These are phyloP conservation scores for Margaritifera margaritifera DNA, from an alignment of 2,888 invertebrate genomes.

Conservation along the genomic window DNA sequence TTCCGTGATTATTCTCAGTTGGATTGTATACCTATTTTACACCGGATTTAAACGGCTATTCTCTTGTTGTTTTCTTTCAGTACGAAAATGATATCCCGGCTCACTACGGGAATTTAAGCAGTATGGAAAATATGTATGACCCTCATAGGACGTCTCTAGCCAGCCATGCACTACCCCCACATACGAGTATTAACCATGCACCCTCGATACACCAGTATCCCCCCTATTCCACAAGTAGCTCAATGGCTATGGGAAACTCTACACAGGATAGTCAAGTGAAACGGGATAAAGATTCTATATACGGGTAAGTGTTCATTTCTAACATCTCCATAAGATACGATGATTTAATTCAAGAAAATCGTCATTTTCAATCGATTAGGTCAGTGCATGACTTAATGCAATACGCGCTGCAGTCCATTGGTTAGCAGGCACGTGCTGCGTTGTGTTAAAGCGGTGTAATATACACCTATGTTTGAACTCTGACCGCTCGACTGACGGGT, in stretches of 20 bases:
- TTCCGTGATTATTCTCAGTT: not conserved
- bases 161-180: slow-evolving; percentile 49
- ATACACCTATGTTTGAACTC: too few relatives aligned
- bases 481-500: too few relatives aligned
- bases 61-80: slow-evolving; percentile 49
- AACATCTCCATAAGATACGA: too few relatives aligned
- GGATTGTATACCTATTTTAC: slow-evolving; percentile 1
- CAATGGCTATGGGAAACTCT: slow-evolving; percentile 50
- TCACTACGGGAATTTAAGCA: slow-evolving; percentile 58
- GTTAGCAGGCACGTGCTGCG: too few relatives aligned
- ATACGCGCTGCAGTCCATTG: too few relatives aligned
- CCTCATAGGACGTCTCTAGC: slow-evolving; percentile 55
- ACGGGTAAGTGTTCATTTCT: slow-evolving; percentile 84
- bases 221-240: slow-evolving; percentile 55
- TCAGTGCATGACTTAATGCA: too few relatives aligned
- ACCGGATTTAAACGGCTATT: slow-evolving; percentile 5
- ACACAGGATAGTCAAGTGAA: slow-evolving; percentile 76
- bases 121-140: slow-evolving; percentile 59
- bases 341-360: not conserved
- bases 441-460: too few relatives aligned
- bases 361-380: too few relatives aligned
- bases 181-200: slow-evolving; percentile 54
- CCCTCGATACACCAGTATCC: slow-evolving; percentile 60
- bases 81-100: slow-evolving; percentile 64
- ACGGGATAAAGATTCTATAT: slow-evolving; percentile 98